Base-by-base conservation (phyloP, 2,888 invertebrate species). In the Rhingia campestris region DNA sequence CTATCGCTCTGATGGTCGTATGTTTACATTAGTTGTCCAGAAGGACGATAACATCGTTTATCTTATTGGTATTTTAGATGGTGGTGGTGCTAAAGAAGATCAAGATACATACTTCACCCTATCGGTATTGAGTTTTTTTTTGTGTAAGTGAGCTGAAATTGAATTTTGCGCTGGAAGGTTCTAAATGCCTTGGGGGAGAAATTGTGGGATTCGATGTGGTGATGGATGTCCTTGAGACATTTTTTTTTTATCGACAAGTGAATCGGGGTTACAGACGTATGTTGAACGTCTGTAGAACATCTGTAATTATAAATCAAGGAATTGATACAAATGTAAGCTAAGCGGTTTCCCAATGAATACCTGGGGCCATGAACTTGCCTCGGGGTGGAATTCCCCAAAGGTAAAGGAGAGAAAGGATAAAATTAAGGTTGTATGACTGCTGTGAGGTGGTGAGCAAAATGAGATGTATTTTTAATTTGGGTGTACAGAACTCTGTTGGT, bases 1-100 rank as follows among this genome's bases (percentile, higher is more conserved):
- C 39, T 47, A n/a, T 22, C 30, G 6, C 51, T 47, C 14, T 35
- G 6, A 6, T 4, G 22, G 33, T 54, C 54, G 33, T 64, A 43
- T 64, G 64, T 58, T 73, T 66, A 39, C n/a, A 59, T 79, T 73
- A 37, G 51, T 37, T 45, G 32, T 45, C 37, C 39, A 9, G 41
- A 64, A 70, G 75, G 70, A 70, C 53, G 69, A 70, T 70, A 59
- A 70, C 53, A 76, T 66, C 76, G 47, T 81, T 76, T 76, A 76
- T 76, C 76, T 81, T 72, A 76, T 81, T 61, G 64, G 43, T 32
- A 39, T 41, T 39, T 32, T 14, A n/a, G 39, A 66, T 72, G 56
- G 39, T 22, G 45, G 14, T 41, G 47, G 43, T 45, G 47, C 10
- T 41, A 54, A 66, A 53, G 22, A 47, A 45, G 53, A 58, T 51